Evolutionary conservation across 2,888 invertebrate species (phyloP).

Genomic region (Lissocephala sabroskyi): DNA sequence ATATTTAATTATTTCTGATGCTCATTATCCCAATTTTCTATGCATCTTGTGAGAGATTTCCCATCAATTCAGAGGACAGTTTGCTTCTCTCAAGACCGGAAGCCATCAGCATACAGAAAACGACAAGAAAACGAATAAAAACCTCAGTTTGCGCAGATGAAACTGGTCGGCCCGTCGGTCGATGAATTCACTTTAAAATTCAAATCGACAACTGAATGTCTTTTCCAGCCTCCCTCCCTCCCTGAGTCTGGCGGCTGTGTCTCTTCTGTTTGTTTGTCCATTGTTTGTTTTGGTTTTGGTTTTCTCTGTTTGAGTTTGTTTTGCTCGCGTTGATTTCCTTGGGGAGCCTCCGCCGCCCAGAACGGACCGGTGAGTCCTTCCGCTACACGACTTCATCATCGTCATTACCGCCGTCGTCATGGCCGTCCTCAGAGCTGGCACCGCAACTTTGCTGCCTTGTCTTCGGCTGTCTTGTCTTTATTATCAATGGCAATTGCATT

Average conservation of each 20-base stretch:
- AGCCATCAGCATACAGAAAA: too few relatives aligned
- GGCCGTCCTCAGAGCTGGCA: too few relatives aligned
- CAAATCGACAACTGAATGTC: conserved; percentile 22
- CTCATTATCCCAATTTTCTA: too few relatives aligned
- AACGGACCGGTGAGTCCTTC: too few relatives aligned
- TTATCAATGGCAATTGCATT: conserved; percentile 9
- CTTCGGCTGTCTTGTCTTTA: conserved; percentile 25
- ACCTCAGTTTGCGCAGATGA: too few relatives aligned
- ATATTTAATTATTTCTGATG: too few relatives aligned
- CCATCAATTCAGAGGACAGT: too few relatives aligned
- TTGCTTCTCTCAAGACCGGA: conserved; percentile 58
- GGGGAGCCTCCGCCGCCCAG: conserved; percentile 38
- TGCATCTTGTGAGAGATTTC: too few relatives aligned
- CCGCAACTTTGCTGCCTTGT: neutral
- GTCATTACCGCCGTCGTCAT: too few relatives aligned
- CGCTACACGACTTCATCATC: neutral
- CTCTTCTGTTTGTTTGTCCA: conserved; percentile 21
- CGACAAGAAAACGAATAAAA: too few relatives aligned
- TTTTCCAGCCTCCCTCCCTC: neutral
- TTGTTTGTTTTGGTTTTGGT: conserved; percentile 32
- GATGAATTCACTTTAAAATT: conserved; percentile 39
- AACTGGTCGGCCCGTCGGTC: too few relatives aligned
- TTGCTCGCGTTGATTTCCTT: conserved; percentile 44
- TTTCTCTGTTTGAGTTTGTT: conserved; percentile 35
- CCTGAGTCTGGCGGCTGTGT: conserved; percentile 4